These are phyloP conservation scores for Glandiceps talaboti DNA, from an alignment of 53 echinoderm and acorn worm species.

Conservation along the genomic window DNA sequence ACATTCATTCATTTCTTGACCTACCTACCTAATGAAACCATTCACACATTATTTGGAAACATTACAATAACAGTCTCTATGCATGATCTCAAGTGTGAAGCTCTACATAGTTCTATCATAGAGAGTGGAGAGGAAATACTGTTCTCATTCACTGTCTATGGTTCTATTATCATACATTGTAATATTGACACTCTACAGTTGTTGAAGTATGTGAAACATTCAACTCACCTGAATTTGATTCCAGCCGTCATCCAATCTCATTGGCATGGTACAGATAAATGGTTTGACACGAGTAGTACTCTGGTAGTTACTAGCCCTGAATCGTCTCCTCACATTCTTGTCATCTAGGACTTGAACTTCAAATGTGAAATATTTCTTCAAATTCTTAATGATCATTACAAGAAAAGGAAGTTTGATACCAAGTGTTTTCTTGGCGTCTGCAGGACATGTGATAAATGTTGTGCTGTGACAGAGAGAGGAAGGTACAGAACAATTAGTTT, in stretches of 20 bases:
- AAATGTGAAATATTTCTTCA: constrained; percentile 99
- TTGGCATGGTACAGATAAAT: constrained; percentile 98
- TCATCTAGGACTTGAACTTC: constrained; percentile 96
- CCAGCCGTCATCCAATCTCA: constrained; percentile 98
- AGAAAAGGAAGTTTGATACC: constrained; percentile 93
- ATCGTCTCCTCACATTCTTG: constrained; percentile 88
- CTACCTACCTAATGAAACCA: too few species aligned
- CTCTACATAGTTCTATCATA: too few species aligned
- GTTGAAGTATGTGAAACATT: too few species aligned
- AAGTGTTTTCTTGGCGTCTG: constrained; percentile 52
- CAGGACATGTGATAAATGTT: constrained; percentile 78
- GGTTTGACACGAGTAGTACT: constrained; percentile 98
- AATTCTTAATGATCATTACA: constrained; percentile 98
- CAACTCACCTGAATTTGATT: constrained; percentile 95
- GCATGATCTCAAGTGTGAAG: too few species aligned
- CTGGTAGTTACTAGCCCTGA: constrained; percentile 98
- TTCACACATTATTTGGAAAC: too few species aligned
- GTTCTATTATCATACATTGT: too few species aligned
- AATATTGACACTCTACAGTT: too few species aligned
- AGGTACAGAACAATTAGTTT: background rate
- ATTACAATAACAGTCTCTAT: too few species aligned
- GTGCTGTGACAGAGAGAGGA: constrained; percentile 39
- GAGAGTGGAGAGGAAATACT: background rate
- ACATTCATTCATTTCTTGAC: too few species aligned
- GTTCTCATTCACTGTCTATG: background rate